phyloP scores from a whole-genome alignment of 1,140 invertebrate genomes.

The Pseudomyrmex flavicornis region DNA sequence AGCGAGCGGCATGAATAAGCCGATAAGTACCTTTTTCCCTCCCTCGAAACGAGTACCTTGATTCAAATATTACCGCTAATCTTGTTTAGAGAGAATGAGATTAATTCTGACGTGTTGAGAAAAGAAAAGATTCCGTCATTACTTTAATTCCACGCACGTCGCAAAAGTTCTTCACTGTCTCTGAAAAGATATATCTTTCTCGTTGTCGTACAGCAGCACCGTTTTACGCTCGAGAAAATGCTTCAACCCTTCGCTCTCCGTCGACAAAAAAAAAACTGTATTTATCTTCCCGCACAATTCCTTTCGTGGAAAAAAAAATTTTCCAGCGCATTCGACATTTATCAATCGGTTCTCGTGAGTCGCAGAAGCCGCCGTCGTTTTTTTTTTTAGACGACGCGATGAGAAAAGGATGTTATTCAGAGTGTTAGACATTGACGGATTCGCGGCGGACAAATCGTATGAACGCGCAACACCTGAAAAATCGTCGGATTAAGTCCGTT shows the following conservation, averaged over 20 bases:
- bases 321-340: slow-evolving; percentile 67
- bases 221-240: neutral
- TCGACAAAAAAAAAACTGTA: slow-evolving; percentile 50
- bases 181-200: slow-evolving; percentile 7
- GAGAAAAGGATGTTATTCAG: slow-evolving; percentile 73
- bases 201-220: neutral
- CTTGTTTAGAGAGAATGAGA: slow-evolving; percentile 5
- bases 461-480: slow-evolving; percentile 76
- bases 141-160: no score
- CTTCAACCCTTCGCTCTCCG: slow-evolving; percentile 67
- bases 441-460: slow-evolving; percentile 55
- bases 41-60: slow-evolving; percentile 14
- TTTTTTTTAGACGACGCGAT: neutral
- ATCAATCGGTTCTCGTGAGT: slow-evolving; percentile 65
- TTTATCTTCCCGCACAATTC: slow-evolving; percentile 67
- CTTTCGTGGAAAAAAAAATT: slow-evolving; percentile 63
- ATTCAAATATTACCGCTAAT: slow-evolving; percentile 14
- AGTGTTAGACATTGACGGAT: slow-evolving; percentile 79
- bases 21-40: slow-evolving; percentile 54
- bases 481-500: slow-evolving; percentile 76
- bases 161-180: slow-evolving; percentile 46
- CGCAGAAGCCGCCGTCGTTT: slow-evolving; percentile 57
- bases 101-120: neutral
- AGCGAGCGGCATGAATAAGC: slow-evolving; percentile 33
- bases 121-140: no score